Percentiles rank a stretch among this genome's conserved stretches.
Evolutionary conservation across 2,797 vertebrate species (phyloP).

Genomic region (Sciurus carolinensis): DNA sequence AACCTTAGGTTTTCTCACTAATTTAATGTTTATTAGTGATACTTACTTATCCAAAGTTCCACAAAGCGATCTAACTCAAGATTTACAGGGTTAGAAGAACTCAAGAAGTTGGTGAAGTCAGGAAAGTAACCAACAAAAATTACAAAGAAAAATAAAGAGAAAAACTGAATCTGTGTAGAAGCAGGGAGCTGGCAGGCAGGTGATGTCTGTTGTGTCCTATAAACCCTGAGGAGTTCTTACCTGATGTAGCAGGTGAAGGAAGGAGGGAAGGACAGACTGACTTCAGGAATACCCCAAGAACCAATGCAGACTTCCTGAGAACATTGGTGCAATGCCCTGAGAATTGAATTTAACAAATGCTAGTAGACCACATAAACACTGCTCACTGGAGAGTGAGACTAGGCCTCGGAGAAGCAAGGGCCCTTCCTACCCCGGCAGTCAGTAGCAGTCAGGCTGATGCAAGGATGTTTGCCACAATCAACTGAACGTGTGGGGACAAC

Average conservation of each 20-base stretch:
- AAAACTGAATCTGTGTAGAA: neutral
- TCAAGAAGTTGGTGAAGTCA: neutral
- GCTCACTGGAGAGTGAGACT: neutral
- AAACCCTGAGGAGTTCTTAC: neutral
- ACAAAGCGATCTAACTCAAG: neutral
- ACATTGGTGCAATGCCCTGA: neutral
- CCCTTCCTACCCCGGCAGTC: neutral
- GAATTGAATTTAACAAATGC: neutral
- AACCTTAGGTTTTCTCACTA: neutral
- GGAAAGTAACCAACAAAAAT: neutral
- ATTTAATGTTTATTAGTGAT: neutral
- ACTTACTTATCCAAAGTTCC: neutral
- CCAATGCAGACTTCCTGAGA: neutral
- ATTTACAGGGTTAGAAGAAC: neutral
- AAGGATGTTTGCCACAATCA: too few relatives aligned
- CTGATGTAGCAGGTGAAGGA: neutral
- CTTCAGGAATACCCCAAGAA: neutral
- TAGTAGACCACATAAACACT: neutral
- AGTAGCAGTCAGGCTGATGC: neutral
- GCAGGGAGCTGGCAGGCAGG: neutral
- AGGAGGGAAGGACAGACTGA: neutral
- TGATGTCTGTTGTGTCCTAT: neutral
- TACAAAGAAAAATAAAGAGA: neutral
- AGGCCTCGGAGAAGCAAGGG: neutral
- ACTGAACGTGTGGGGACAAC: neutral